These are phyloP conservation scores for Drosophila tanythrix DNA, from an alignment of 2,888 invertebrate genomes.

Conservation along the genomic window DNA sequence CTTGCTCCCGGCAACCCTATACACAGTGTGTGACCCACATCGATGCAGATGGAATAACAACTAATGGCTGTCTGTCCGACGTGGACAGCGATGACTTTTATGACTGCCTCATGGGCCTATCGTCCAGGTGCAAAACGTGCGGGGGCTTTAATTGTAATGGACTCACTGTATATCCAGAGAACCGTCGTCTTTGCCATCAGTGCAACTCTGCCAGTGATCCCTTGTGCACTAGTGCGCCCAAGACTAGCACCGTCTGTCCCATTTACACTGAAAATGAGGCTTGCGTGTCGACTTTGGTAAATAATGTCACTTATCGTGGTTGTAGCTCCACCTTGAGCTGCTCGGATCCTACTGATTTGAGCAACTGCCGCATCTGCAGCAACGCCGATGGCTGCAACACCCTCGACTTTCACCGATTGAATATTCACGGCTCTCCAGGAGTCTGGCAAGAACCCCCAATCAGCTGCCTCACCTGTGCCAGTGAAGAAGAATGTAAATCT, in stretches of 20 bases:
- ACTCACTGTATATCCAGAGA: conserved; percentile 68
- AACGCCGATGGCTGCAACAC: conserved; percentile 70
- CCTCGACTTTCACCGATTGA: conserved; percentile 61
- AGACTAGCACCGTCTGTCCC: conserved; percentile 70
- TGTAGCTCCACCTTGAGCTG: conserved; percentile 76
- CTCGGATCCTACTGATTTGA: conserved; percentile 60
- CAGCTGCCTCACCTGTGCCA: conserved; percentile 70
- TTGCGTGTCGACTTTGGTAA: conserved; percentile 70
- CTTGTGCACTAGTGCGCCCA: conserved; percentile 66
- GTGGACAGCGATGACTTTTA: conserved; percentile 65
- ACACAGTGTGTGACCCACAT: conserved; percentile 78
- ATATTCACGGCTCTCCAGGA: conserved; percentile 76
- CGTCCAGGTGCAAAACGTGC: conserved; percentile 71
- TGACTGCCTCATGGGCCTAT: conserved; percentile 65
- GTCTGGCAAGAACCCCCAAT: conserved; percentile 80
- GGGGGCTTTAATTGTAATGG: conserved; percentile 73
- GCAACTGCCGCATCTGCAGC: conserved; percentile 73
- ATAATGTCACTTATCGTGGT: conserved; percentile 77
- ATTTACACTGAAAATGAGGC: conserved; percentile 66
- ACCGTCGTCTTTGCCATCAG: conserved; percentile 76
- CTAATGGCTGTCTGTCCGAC: conserved; percentile 75
- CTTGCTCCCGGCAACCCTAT: conserved; percentile 74
- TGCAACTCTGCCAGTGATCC: conserved; percentile 70
- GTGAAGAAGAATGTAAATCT: conserved; percentile 44
- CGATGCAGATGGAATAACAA: conserved; percentile 69